Evolutionary conservation across 2,113 vertebrate genomes (phyloP), one percentile per base, ranked within the genome.

Genomic region (Ceratotherium simum): DNA sequence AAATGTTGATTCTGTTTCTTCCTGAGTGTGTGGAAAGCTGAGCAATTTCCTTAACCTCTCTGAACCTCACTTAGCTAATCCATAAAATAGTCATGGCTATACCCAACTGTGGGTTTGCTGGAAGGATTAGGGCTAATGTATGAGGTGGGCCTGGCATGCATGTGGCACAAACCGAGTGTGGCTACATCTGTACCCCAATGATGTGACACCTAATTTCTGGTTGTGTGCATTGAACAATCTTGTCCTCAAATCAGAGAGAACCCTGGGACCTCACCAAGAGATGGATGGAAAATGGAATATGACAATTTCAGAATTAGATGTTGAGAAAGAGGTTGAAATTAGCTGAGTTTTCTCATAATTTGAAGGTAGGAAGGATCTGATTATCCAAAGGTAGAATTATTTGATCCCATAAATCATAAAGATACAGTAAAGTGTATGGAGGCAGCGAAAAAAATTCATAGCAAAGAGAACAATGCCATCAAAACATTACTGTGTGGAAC

Each of bases 291-390:
- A 78, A 46, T 21, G 42, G 9, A 46, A 5, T 67, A 27, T 10
- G 36, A 72, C 8, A 31, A 29, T 67, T 95, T 92, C 31, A 86
- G 31, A 70, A 51, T 54, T 48, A 42, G 17, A 76, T 39, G 2
- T 12, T 72, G 42, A 81, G 73, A 81, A 73, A 97, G 5, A n/a
- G 76, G 16, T 70, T 90, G 60, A 90, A 62, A 92, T 90, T 70
- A 51, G 12, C 33, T 12, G 64, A 16, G 7, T 67, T 91, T 33
- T 60, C 29, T 75, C 51, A 62, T 73, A 23, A 20, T 29, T 51
- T 90, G 62, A 70, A 95, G 60, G 54, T 64, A 14, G 10, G 33
- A 93, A 90, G 7, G 1, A 42, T 51, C 20, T 84, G 25, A 48
- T 33, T 69, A n/a, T 39, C 33, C 18, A 42, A 62, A 91, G 4